Evolutionary conservation across 2,113 vertebrate genomes (phyloP).

Genomic region (Pelecanoides urinatrix): DNA sequence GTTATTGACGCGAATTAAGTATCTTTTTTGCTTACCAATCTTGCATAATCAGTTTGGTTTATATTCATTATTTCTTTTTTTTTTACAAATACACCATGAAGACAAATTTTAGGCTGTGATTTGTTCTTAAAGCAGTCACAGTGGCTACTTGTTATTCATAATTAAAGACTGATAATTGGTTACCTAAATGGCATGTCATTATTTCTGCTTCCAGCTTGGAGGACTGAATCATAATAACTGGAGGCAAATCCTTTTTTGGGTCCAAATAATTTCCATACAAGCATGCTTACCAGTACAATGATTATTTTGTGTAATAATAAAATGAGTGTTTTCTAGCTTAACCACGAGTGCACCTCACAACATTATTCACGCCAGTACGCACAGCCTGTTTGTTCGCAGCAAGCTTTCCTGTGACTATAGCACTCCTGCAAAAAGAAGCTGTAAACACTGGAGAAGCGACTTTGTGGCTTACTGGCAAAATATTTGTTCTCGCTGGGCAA

Average conservation of each 20-base stretch:
- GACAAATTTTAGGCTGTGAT: neutral
- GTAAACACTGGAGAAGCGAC: neutral
- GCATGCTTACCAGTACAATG: rapidly evolving
- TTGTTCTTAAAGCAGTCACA: neutral
- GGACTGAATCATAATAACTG: neutral
- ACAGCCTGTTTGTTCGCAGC: neutral
- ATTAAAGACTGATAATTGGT: neutral
- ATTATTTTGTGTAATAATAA: neutral
- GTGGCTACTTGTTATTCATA: neutral
- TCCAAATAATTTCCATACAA: neutral
- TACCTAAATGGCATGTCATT: neutral
- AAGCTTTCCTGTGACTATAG: neutral
- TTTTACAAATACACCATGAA: neutral
- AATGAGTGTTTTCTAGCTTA: neutral
- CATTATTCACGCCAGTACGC: neutral
- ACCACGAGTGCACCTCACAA: neutral
- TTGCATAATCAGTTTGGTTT: neutral
- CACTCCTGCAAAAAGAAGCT: neutral
- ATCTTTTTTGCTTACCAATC: neutral
- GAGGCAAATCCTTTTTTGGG: neutral
- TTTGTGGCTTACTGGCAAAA: neutral
- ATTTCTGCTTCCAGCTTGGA: neutral
- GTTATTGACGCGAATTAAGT: neutral
- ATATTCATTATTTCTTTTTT: neutral
- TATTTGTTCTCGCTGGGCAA: neutral